These are phyloP conservation scores for Nothobranchius kuhntae DNA, from an alignment of 2,113 vertebrate genomes.

Conservation along the genomic window DNA sequence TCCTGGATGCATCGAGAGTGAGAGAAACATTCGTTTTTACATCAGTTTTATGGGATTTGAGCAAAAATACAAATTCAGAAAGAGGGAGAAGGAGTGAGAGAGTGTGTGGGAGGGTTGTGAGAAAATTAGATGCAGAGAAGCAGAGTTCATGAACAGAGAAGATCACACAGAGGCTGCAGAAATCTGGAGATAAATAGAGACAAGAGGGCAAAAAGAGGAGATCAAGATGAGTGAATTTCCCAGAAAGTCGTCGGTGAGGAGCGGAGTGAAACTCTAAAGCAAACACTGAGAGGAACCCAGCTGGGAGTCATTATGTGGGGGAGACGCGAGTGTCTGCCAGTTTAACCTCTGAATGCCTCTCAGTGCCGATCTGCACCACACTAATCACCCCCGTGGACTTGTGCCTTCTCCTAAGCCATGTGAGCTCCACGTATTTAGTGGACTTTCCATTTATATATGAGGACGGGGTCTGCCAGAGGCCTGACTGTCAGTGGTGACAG, in stretches of 20 bases:
- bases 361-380: conserved; percentile 37
- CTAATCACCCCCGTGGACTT: conserved; percentile 43
- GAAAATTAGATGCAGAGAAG: conserved; percentile 55
- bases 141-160: conserved; percentile 27
- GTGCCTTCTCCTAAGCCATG: conserved; percentile 37
- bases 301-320: conserved; percentile 71
- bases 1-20: conserved; percentile 33
- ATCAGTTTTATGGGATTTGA: conserved; percentile 38
- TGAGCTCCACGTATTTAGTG: conserved; percentile 10
- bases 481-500: no score
- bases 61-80: conserved; percentile 18
- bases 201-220: conserved; percentile 11
- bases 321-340: conserved; percentile 58
- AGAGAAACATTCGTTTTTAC: conserved; percentile 28
- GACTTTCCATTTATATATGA: background rate
- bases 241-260: conserved; percentile 28
- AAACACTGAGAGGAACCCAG: conserved; percentile 64
- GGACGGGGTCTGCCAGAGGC: no score
- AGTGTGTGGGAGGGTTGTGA: conserved; percentile 46
- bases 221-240: conserved; percentile 38
- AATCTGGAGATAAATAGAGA: conserved; percentile 3
- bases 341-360: conserved; percentile 54
- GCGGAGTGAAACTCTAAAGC: conserved; percentile 43
- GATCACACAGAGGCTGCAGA: conserved; percentile 11
- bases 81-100: conserved; percentile 17